These are phyloP conservation scores for Pemphredon lugubris DNA, from an alignment of 2,888 invertebrate genomes.

Conservation along the genomic window DNA sequence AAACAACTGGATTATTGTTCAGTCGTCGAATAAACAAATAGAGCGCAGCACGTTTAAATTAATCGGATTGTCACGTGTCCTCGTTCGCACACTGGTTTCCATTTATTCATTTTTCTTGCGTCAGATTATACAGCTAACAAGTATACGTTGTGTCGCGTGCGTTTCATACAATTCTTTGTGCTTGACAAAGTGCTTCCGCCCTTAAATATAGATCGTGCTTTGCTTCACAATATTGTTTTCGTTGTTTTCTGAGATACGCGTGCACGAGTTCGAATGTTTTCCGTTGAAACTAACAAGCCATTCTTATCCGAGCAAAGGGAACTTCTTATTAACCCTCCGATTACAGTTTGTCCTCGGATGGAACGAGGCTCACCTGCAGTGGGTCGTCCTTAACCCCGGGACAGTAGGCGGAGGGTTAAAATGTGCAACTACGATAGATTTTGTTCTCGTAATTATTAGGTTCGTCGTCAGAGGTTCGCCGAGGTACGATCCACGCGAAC, in stretches of 20 bases:
- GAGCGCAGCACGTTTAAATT: neutral
- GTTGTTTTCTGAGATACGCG: conserved; percentile 22
- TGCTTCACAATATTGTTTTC: conserved; percentile 25
- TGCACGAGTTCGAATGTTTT: conserved; percentile 19
- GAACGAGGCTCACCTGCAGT: too few species aligned
- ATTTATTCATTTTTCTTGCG: conserved; percentile 1
- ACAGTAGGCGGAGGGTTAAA: too few species aligned
- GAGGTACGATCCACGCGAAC: too few species aligned
- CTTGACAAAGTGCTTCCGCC: conserved; percentile 43
- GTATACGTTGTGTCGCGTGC: conserved; percentile 10
- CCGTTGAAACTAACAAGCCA: too few species aligned
- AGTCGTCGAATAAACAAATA: neutral
- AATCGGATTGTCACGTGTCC: conserved; percentile 49
- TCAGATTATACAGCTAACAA: conserved; percentile 14
- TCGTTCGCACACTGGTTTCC: conserved; percentile 39
- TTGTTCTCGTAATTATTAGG: too few species aligned
- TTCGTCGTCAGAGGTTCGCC: too few species aligned
- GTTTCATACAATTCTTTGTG: conserved; percentile 37
- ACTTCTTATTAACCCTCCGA: neutral
- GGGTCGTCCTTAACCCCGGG: too few species aligned
- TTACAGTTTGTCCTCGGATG: too few species aligned
- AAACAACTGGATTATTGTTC: neutral
- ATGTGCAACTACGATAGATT: too few species aligned
- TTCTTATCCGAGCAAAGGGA: neutral
- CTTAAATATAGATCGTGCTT: conserved; percentile 38